A percentile compares a stretch with the other conserved stretches of the same genome.
Evolutionary conservation across 1,140 invertebrate species (phyloP).

Genomic region (Cephus cinctus): DNA sequence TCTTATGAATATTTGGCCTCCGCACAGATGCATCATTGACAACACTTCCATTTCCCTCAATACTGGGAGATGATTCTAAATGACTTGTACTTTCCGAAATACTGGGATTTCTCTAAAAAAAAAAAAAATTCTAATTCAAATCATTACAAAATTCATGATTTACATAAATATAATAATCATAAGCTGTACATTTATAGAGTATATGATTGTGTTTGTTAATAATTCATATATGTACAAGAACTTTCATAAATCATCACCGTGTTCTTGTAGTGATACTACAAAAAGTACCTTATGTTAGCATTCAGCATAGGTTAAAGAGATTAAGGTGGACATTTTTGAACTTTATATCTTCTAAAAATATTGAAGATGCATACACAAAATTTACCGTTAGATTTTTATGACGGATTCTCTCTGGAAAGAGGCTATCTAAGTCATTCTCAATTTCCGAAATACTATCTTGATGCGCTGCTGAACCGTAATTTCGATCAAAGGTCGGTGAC

Average conservation of each 20-base stretch:
- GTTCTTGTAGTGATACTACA: too few species aligned
- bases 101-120: conserved; percentile 42
- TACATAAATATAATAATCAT: not conserved
- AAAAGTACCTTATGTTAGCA: too few species aligned
- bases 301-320: too few species aligned
- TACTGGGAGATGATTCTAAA: conserved; percentile 47
- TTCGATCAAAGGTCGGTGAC: conserved; percentile 55
- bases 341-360: too few species aligned
- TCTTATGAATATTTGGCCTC: conserved; percentile 74
- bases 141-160: not conserved
- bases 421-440: conserved; percentile 75
- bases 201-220: not conserved
- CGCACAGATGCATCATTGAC: conserved; percentile 47
- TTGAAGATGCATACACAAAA: conserved; percentile 18
- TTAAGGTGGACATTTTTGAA: too few species aligned
- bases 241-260: too few species aligned
- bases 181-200: too few species aligned
- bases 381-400: conserved; percentile 75
- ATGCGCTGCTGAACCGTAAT: conserved; percentile 54
- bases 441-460: conserved; percentile 52
- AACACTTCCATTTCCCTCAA: conserved; percentile 43
- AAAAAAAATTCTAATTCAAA: conserved; percentile 8
- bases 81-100: conserved; percentile 44
- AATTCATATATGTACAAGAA: too few species aligned
- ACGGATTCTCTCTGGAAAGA: conserved; percentile 83